A percentile compares a stretch with the other conserved stretches of the same genome.
Evolutionary conservation across 2,113 vertebrate genomes (phyloP).

Genomic region (Urocitellus parryii): DNA sequence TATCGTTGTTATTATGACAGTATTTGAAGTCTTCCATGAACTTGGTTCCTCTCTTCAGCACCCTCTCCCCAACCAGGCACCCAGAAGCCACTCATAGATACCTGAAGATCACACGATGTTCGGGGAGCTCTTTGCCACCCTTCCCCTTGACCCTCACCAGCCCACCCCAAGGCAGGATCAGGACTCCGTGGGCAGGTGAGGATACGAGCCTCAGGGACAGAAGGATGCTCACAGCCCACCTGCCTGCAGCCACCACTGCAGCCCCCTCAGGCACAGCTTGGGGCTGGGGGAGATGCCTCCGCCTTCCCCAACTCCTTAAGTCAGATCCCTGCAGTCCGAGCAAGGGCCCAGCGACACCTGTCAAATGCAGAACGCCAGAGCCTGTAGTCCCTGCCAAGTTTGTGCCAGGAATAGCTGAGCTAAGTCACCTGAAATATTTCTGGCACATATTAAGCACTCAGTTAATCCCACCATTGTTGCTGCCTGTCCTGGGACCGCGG

Average conservation of each 20-base stretch:
- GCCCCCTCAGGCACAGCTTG: neutral
- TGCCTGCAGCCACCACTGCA: neutral
- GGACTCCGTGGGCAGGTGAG: neutral
- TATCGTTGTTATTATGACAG: neutral
- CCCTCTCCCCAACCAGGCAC: neutral
- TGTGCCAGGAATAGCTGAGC: neutral
- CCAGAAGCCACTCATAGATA: neutral
- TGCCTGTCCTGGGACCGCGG: neutral
- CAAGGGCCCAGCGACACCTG: neutral
- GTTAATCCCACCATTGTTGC: neutral
- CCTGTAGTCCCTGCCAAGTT: neutral
- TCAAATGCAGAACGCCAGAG: neutral
- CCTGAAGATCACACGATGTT: neutral
- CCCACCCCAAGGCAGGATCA: neutral
- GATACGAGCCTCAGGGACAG: neutral
- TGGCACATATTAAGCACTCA: neutral
- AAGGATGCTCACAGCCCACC: neutral
- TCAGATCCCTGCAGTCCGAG: neutral
- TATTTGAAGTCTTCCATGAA: neutral
- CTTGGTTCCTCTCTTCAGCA: neutral
- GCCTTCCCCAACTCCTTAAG: neutral
- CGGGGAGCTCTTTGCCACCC: neutral
- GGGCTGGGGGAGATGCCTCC: neutral
- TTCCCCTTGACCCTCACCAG: neutral
- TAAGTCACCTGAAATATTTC: neutral